A percentile compares a stretch with the other conserved stretches of the same genome.
These are phyloP conservation scores for Aphidoletes aphidimyza DNA, from an alignment of 2,888 invertebrate genomes.

Conservation along the genomic window DNA sequence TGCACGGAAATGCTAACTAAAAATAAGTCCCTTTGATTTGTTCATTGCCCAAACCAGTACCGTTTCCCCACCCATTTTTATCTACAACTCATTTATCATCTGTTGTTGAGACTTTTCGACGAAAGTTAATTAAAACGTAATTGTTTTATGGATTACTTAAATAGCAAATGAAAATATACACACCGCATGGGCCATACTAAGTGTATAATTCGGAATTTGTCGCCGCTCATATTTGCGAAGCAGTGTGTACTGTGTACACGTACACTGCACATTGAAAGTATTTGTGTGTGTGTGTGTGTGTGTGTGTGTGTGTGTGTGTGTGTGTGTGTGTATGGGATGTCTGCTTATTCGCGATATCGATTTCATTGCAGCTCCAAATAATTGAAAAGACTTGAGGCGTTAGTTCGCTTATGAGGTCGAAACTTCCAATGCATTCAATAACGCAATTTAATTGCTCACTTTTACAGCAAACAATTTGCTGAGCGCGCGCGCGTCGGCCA, in stretches of 20 bases:
- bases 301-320: no score
- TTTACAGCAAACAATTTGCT: not conserved
- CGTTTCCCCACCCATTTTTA: not conserved
- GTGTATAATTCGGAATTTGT: not conserved
- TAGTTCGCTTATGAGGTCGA: not conserved
- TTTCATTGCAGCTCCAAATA: not conserved
- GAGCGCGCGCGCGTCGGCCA: not conserved
- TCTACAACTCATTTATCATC: not conserved
- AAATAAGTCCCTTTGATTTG: constrained; percentile 21
- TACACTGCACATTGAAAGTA: no score
- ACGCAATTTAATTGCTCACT: not conserved
- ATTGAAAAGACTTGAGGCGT: not conserved
- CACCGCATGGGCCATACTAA: not conserved
- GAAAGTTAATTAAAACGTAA: constrained; percentile 49
- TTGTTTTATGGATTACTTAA: constrained; percentile 51
- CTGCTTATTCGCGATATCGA: not conserved
- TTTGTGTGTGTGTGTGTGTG: no score
- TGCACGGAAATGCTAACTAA: constrained; percentile 12
- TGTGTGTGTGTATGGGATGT: no score
- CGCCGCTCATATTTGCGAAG: not conserved
- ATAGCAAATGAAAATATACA: not conserved
- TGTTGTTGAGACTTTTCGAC: constrained; percentile 32
- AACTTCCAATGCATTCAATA: not conserved
- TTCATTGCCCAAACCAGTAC: not conserved
- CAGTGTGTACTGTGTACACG: no score